Conservation (phyloP, 2,113 vertebrate genomes). For the Caranx melampygus region DNA sequence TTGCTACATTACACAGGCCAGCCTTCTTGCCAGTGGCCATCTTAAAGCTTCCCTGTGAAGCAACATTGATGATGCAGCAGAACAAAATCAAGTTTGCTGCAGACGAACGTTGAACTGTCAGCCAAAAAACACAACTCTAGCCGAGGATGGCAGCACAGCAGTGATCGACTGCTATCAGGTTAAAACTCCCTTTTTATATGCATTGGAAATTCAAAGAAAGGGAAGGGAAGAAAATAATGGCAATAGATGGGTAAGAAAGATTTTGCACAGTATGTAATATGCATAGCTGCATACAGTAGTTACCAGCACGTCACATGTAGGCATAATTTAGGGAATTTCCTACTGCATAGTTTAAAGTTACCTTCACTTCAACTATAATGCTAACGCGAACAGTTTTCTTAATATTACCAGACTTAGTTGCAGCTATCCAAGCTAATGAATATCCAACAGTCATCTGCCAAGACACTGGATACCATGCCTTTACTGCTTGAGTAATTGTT, state of each 20-base stretch:
- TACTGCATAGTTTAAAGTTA: not conserved
- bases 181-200: not conserved
- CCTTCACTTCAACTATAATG: not conserved
- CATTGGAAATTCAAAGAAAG: not conserved
- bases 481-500: conserved; percentile 31
- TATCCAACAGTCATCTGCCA: conserved; percentile 15
- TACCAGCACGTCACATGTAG: not conserved
- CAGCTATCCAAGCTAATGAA: not conserved
- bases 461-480: conserved; percentile 16
- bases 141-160: conserved; percentile 16
- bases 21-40: conserved; percentile 17
- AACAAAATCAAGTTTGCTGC: conserved; percentile 18
- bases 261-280: not conserved
- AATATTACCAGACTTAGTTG: not conserved
- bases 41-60: conserved; percentile 12
- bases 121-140: not conserved
- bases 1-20: not conserved
- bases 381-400: not conserved
- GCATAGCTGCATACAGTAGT: not conserved
- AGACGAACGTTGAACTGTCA: not conserved
- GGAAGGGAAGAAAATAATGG: not conserved
- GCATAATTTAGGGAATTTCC: not conserved
- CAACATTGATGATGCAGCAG: conserved; percentile 28
- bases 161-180: conserved; percentile 2
- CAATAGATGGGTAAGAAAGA: not conserved